Base-by-base conservation (phyloP, 2,797 vertebrate species). In the Peromyscus nudipes region DNA sequence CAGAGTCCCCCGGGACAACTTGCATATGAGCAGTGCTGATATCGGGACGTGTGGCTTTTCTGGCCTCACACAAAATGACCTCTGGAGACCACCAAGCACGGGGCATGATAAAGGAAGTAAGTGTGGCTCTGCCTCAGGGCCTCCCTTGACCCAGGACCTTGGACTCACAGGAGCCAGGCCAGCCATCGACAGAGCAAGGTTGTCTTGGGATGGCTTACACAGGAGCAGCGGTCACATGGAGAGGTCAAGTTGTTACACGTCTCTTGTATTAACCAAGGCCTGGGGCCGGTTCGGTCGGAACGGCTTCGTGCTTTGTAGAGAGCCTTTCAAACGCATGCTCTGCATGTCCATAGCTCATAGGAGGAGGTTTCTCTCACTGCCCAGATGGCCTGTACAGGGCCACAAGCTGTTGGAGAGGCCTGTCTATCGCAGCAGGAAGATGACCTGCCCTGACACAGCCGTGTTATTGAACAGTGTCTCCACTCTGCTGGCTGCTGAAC, bases 31-130 rank as follows among this genome's bases (percentile, higher is more conserved):
- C 84, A 95, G 83, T 79, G 97, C 97, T 98, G 97, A 93, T 73
- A 67, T 92, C 95, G 65, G 64, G 81, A 98, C 93, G 31, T 55
- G 79, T 97, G 97, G 96, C 92, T 94, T 92, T 97, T 92, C 65
- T 96, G 97, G 97, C 97, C 96, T 84, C 91, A 98, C 96, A 97
- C 96, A 91, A 95, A 91, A 92, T 97, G 97, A 98, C 97, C 97
- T 98, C 97, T 97, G 98, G 92, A 97, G 98, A 97, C 95, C 86
- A 60, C 90, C 12, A 46, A 94, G 83, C 92, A 77, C 94, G 96
- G 97, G 96, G 87, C 92, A 69, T 82, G 98, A 96, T 97, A 97
- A 96, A 97, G 96, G 57, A 96, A 97, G 96, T 64, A 85, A 93
- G 62, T 92, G 87, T 86, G 87, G 93, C 97, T 97, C 86, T 13